Percentiles rank a stretch among this genome's conserved stretches.
phyloP scores from a whole-genome alignment of 2,113 vertebrate genomes.

The Mustela nigripes region DNA sequence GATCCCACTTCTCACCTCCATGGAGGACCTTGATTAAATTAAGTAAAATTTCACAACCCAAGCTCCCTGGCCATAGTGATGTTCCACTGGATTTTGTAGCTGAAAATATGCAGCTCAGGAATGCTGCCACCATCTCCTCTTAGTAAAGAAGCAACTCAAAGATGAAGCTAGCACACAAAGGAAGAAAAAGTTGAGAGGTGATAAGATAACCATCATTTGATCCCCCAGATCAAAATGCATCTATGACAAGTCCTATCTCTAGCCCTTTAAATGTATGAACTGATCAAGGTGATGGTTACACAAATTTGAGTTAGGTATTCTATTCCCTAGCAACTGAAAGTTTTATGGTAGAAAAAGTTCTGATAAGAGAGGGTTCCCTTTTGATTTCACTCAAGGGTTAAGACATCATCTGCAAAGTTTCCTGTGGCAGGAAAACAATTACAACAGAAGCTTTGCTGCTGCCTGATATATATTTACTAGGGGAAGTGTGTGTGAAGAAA shows the following conservation, averaged over 20 bases:
- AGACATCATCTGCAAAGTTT: constrained; percentile 15
- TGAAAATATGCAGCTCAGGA: background rate
- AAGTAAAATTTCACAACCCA: constrained; percentile 14
- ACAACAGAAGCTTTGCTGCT: background rate
- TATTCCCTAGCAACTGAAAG: background rate
- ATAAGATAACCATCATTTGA: background rate
- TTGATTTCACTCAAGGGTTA: constrained; percentile 19
- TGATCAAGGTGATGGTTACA: constrained; percentile 14
- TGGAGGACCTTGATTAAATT: background rate
- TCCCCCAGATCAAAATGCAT: background rate
- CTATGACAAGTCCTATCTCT: background rate
- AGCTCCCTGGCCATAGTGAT: background rate
- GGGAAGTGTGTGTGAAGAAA: background rate
- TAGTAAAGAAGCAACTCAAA: background rate
- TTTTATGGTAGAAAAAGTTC: background rate
- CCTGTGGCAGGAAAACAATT: constrained; percentile 40
- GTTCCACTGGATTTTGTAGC: background rate
- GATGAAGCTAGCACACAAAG: background rate
- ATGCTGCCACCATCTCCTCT: background rate
- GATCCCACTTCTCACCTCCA: background rate
- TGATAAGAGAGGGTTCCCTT: background rate
- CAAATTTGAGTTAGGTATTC: background rate
- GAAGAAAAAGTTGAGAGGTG: background rate
- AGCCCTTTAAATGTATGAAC: constrained; percentile 17
- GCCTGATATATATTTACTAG: background rate